phyloP scores from a whole-genome alignment of 2,113 vertebrate genomes.

The Pomatorhinus ruficollis region DNA sequence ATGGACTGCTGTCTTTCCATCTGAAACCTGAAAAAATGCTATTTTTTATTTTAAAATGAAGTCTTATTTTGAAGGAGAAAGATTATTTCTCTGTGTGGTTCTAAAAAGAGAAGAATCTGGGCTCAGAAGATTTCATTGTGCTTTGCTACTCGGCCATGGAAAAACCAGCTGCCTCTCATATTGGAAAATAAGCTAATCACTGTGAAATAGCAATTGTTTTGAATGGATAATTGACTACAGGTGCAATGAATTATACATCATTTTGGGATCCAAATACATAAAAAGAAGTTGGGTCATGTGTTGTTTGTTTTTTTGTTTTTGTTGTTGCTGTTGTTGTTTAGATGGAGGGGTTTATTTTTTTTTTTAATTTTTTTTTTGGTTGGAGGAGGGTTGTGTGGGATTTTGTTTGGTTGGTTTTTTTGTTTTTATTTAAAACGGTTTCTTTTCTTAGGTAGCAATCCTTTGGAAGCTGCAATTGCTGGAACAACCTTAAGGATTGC shows the following conservation, averaged over 20 bases:
- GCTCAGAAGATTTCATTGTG: slow-evolving; percentile 60
- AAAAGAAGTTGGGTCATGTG: neutral
- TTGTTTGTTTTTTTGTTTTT: neutral
- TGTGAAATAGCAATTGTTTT: slow-evolving; percentile 68
- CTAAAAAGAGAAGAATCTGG: slow-evolving; percentile 49
- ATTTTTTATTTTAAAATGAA: slow-evolving; percentile 56
- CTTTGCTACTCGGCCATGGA: slow-evolving; percentile 50
- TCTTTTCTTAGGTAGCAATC: neutral
- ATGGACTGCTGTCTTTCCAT: neutral
- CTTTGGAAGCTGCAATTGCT: neutral
- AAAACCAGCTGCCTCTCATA: slow-evolving; percentile 70
- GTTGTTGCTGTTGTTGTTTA: neutral
- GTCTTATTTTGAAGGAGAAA: slow-evolving; percentile 37
- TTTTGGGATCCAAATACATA: slow-evolving; percentile 36
- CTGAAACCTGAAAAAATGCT: slow-evolving; percentile 47
- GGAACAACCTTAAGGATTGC: neutral
- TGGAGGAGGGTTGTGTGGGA: too few relatives aligned
- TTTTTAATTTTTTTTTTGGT: neutral
- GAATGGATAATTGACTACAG: slow-evolving; percentile 76
- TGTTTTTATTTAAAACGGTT: neutral
- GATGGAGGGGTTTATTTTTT: neutral
- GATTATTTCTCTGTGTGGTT: slow-evolving; percentile 22
- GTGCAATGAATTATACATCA: slow-evolving; percentile 73
- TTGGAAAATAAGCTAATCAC: slow-evolving; percentile 68
- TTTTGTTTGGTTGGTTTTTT: neutral